phyloP scores from a whole-genome alignment of 2,888 invertebrate genomes.

The Achlya flavicornis region DNA sequence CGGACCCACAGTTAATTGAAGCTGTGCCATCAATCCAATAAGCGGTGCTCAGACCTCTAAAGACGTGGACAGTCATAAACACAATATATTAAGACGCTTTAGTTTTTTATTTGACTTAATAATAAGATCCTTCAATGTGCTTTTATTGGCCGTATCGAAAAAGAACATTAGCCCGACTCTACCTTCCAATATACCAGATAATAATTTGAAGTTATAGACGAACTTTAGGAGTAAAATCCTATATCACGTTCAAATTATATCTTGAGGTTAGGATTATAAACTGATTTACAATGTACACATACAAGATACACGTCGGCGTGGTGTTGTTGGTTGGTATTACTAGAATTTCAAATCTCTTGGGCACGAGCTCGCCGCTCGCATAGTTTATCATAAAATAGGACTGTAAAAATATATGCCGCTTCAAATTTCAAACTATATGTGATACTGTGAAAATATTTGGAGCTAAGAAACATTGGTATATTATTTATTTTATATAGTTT shows the following conservation, averaged over 20 bases:
- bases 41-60: neutral
- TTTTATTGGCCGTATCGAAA: too few species aligned
- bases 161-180: too few species aligned
- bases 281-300: neutral
- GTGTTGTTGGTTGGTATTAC: constrained; percentile 2
- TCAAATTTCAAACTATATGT: neutral
- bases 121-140: too few species aligned
- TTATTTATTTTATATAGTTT: too few species aligned
- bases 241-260: too few species aligned
- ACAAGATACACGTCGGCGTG: neutral
- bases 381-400: constrained; percentile 6
- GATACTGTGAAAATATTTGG: neutral
- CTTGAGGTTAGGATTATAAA: neutral
- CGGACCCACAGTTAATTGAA: constrained; percentile 29
- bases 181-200: too few species aligned
- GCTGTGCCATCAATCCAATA: neutral
- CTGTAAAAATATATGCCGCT: neutral
- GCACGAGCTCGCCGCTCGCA: constrained; percentile 5
- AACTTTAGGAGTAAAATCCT: too few species aligned
- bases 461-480: too few species aligned
- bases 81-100: too few species aligned
- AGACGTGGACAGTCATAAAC: too few species aligned
- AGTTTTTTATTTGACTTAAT: too few species aligned
- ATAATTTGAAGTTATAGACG: too few species aligned
- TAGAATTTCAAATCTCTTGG: neutral